Evolutionary conservation across 2,888 invertebrate species (phyloP).

Genomic region (Octodonta nipae): DNA sequence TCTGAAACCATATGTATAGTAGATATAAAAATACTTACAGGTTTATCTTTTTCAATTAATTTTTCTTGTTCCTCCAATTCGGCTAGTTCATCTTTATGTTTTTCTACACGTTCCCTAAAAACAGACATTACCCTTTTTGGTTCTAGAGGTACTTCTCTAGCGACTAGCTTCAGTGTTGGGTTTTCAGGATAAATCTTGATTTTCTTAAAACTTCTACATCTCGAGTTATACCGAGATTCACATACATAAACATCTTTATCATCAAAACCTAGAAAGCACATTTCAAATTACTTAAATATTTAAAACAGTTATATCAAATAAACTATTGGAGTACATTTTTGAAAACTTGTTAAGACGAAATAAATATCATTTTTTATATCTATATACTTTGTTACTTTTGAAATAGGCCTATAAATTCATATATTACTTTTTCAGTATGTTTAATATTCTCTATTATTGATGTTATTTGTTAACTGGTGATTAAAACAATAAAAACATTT

Average conservation of each 20-base stretch:
- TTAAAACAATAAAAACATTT: too few relatives aligned
- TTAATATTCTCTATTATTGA: too few relatives aligned
- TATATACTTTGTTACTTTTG: too few relatives aligned
- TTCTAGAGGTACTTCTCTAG: conserved; percentile 62
- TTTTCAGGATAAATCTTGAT: conserved; percentile 67
- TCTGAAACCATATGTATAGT: background rate
- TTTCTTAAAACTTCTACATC: conserved; percentile 80
- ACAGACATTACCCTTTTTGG: conserved; percentile 83
- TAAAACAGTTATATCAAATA: too few relatives aligned
- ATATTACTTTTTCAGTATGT: too few relatives aligned
- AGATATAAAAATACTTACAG: too few relatives aligned
- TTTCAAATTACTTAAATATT: too few relatives aligned
- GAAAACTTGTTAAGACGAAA: too few relatives aligned
- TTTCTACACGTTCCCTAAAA: conserved; percentile 79
- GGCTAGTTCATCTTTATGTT: conserved; percentile 78
- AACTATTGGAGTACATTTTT: too few relatives aligned
- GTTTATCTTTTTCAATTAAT: conserved; percentile 71
- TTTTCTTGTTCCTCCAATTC: conserved; percentile 73
- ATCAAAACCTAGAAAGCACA: conserved; percentile 46
- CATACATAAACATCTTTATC: conserved; percentile 95
- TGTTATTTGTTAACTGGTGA: too few relatives aligned
- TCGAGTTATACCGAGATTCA: conserved; percentile 84
- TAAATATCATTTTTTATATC: too few relatives aligned
- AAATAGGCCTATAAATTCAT: too few relatives aligned
- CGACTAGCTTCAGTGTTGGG: conserved; percentile 49